Percentiles rank a stretch among this genome's conserved stretches.
Evolutionary conservation across 2,113 vertebrate genomes (phyloP).

Genomic region (Hiodon alosoides): DNA sequence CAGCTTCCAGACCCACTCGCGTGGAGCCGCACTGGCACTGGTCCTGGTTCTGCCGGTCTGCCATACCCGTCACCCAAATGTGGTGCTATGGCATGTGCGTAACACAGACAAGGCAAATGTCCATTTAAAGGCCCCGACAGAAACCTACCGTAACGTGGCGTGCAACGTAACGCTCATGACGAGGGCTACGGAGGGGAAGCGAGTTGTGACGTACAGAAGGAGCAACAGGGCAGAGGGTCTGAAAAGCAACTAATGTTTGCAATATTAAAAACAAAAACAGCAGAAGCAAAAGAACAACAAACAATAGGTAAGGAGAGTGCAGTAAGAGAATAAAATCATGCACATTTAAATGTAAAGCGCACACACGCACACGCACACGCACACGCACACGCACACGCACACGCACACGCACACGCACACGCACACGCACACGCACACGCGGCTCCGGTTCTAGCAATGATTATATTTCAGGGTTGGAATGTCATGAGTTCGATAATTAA

Average conservation of each 20-base stretch:
- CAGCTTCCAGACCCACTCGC: neutral
- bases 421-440: neutral
- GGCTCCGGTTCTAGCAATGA: no score
- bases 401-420: neutral
- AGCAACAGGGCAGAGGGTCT: neutral
- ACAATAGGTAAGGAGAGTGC: neutral
- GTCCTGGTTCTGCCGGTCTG: no score
- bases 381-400: neutral
- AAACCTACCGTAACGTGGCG: neutral
- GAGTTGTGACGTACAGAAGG: constrained; percentile 5
- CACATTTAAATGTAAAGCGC: neutral
- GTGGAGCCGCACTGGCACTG: neutral
- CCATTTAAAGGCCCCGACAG: neutral
- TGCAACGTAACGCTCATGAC: no score
- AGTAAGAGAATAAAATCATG: neutral
- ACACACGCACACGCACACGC: neutral
- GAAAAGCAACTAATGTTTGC: neutral
- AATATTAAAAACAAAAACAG: neutral
- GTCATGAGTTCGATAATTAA: no score
- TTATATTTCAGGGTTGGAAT: no score
- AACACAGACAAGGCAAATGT: no score
- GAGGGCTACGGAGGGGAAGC: neutral
- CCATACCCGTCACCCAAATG: neutral
- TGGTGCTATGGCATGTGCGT: no score
- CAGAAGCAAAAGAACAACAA: neutral